phyloP scores from a whole-genome alignment of 1,140 invertebrate genomes.

The Argopecten irradians region DNA sequence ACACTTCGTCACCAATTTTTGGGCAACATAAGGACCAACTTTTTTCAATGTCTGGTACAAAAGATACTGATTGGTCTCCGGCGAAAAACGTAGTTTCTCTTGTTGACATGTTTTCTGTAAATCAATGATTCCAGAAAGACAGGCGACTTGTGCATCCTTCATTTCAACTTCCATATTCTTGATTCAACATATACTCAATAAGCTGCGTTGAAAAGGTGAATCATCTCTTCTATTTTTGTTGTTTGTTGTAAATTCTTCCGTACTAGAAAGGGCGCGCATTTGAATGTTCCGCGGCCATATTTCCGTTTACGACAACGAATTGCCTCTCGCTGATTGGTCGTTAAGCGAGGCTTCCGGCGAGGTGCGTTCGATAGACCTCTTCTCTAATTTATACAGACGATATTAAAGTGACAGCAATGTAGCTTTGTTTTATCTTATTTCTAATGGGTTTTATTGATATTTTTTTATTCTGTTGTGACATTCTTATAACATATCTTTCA shows the following conservation, averaged over 20 bases:
- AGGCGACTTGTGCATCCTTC: constrained; percentile 60
- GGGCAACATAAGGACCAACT: constrained; percentile 65
- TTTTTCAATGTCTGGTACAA: constrained; percentile 68
- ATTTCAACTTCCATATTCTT: constrained; percentile 39
- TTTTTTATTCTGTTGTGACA: too few species aligned
- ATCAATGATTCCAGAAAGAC: constrained; percentile 65
- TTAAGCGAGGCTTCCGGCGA: not conserved
- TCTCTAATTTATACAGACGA: too few species aligned
- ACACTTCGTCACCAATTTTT: constrained; percentile 71
- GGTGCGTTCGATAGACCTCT: not conserved
- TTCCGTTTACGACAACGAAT: constrained; percentile 2
- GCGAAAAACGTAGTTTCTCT: constrained; percentile 64
- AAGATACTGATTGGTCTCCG: constrained; percentile 69
- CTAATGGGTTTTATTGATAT: too few species aligned
- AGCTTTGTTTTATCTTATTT: too few species aligned
- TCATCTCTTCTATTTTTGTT: not conserved
- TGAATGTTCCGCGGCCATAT: constrained; percentile 20
- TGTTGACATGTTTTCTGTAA: constrained; percentile 61
- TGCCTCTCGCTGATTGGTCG: not conserved
- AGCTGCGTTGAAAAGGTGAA: not conserved
- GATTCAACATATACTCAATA: not conserved
- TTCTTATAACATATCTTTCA: too few species aligned
- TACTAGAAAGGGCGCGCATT: not conserved
- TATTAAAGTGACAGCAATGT: too few species aligned
- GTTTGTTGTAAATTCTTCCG: not conserved